Base-by-base conservation (phyloP, 2,113 vertebrate species). In the Zosterops japonicus region DNA sequence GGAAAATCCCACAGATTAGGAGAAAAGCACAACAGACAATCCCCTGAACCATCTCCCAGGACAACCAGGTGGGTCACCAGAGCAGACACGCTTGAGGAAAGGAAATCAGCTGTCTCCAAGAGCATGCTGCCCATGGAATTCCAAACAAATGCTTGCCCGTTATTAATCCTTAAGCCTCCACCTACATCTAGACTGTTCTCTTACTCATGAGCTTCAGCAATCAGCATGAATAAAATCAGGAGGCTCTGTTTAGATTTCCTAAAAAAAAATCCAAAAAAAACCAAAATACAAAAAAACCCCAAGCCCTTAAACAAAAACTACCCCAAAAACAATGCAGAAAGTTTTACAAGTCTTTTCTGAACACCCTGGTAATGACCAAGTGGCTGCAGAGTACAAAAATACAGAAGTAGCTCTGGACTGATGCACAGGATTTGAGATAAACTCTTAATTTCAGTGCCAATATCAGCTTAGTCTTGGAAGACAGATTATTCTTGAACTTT, bases 241-340 rank as follows among this genome's bases (percentile, higher is more conserved):
- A 61, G 8, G 59, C 28, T 71, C 33, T 42, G 25, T 47, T 76
- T 23, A 49, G n/a, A 74, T 29, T 55, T 49, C 61, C 41, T 23
- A 16, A 61, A 49, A 83, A 79, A 57, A 64, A 72, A 33, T 33
- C 46, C 14, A 16, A 50, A 57, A 25, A 36, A 53, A 67, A 36
- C 0, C 1, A 14, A n/a, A 29, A 36, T n/a, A 5, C 6, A 16
- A 35, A 10, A 35, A 50, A 12, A 2, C 1, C 19, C 6, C 5
- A 50, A 23, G 5, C 19, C 4, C 8, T 16, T 42, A 35, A 59
- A 68, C 8, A 31, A 61, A 87, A 77, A 15, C 4, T 18, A 22
- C 5, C 12, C 25, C 25, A 13, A 36, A 77, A 63, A 42, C 9
- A 42, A 42, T 0, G 1, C 20, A 50, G 12, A 6, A 29, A 53